Conservation (phyloP, 2,797 vertebrate species). For the Karalla daura region DNA sequence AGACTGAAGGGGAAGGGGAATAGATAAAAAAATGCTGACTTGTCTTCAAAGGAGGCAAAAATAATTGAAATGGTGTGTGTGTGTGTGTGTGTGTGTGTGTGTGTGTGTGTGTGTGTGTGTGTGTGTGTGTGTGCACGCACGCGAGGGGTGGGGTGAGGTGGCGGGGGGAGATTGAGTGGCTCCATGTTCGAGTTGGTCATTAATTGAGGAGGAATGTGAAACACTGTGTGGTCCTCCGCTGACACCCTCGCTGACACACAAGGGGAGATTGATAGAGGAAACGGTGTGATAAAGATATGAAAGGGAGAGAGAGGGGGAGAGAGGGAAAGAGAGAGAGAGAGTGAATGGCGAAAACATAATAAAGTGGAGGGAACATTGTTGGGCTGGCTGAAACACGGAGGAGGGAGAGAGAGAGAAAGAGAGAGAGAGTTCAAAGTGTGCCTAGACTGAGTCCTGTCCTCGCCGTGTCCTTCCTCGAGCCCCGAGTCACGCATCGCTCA, state of each 20-base stretch:
- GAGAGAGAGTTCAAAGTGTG: slow-evolving; percentile 82
- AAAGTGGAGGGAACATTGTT: slow-evolving; percentile 72
- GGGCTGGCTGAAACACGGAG: slow-evolving; percentile 53
- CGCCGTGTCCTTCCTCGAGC: slow-evolving; percentile 94
- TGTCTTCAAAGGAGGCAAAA: slow-evolving; percentile 84
- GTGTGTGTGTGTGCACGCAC: slow-evolving; percentile 10
- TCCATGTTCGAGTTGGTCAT: slow-evolving; percentile 81
- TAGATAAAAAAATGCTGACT: slow-evolving; percentile 84
- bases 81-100: slow-evolving; percentile 27
- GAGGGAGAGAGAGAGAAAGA: slow-evolving; percentile 50
- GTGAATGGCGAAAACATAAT: slow-evolving; percentile 73
- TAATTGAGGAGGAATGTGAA: slow-evolving; percentile 83
- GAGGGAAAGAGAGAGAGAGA: slow-evolving; percentile 46
- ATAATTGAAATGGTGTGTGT: slow-evolving; percentile 80
- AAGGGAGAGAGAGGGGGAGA: slow-evolving; percentile 47
- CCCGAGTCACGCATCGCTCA: slow-evolving; percentile 96
- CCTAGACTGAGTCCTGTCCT: slow-evolving; percentile 94
- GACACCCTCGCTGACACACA: slow-evolving; percentile 75
- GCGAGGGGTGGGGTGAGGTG: slow-evolving; percentile 37
- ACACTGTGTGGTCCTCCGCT: slow-evolving; percentile 79
- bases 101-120: slow-evolving; percentile 20
- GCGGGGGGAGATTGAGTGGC: slow-evolving; percentile 74
- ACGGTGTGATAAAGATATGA: slow-evolving; percentile 79
- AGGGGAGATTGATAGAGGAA: slow-evolving; percentile 81
- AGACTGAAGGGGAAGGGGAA: slow-evolving; percentile 74